A percentile compares a stretch with the other conserved stretches of the same genome.
Evolutionary conservation across 2,888 invertebrate species (phyloP).

Genomic region (Drosophila limbata): DNA sequence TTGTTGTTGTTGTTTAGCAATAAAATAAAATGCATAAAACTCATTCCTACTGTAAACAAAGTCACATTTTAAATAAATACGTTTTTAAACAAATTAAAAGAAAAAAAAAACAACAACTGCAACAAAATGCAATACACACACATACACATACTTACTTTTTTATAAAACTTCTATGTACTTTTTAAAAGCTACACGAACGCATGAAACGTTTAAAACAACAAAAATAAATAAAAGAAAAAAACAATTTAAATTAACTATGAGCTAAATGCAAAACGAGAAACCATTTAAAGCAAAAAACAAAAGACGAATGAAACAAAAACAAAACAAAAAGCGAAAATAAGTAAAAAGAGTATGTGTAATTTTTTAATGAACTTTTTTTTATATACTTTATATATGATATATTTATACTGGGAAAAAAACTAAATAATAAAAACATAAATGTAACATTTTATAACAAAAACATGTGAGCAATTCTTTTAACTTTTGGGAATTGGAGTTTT

Average conservation of each 20-base stretch:
- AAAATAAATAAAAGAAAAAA: slow-evolving; percentile 23
- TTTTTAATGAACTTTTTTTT: slow-evolving; percentile 77
- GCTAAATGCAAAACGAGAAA: slow-evolving; percentile 34
- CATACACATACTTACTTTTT: slow-evolving; percentile 36
- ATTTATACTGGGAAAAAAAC: slow-evolving; percentile 77
- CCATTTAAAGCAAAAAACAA: slow-evolving; percentile 44
- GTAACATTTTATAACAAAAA: slow-evolving; percentile 79
- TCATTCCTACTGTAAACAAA: slow-evolving; percentile 47
- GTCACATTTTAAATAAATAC: slow-evolving; percentile 17
- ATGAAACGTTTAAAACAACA: slow-evolving; percentile 49
- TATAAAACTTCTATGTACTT: slow-evolving; percentile 53
- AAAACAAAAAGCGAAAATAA: slow-evolving; percentile 12
- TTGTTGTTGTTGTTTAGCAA: slow-evolving; percentile 32
- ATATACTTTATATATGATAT: slow-evolving; percentile 77
- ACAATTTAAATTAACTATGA: slow-evolving; percentile 41
- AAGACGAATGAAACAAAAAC: slow-evolving; percentile 17
- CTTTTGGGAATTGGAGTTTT: not conserved
- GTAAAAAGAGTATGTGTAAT: slow-evolving; percentile 70
- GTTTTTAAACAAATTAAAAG: slow-evolving; percentile 13
- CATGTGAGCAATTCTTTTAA: not conserved
- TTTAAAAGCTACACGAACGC: slow-evolving; percentile 63
- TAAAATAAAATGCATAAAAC: slow-evolving; percentile 22
- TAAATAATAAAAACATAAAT: slow-evolving; percentile 72
- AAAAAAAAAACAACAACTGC: slow-evolving; percentile 22
- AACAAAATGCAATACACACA: slow-evolving; percentile 37